Evolutionary conservation across 2,797 vertebrate genomes (phyloP).

Genomic region (Hemitrygon akajei): DNA sequence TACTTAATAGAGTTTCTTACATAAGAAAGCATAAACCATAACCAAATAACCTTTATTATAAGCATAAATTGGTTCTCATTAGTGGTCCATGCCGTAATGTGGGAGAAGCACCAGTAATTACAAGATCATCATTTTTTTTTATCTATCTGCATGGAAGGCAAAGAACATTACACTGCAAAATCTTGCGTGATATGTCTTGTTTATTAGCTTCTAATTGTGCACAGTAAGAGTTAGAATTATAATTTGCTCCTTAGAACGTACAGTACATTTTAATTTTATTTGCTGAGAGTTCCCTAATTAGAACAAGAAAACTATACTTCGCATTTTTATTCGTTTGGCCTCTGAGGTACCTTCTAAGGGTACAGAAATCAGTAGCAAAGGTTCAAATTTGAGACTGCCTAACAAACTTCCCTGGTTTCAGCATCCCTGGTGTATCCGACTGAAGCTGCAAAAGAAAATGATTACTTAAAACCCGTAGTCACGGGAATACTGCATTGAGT

Average conservation of each 20-base stretch:
- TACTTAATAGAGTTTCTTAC: background rate
- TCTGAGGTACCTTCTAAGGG: background rate
- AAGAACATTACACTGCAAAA: background rate
- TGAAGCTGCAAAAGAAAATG: background rate
- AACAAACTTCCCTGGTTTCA: background rate
- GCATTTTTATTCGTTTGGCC: background rate
- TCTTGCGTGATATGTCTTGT: background rate
- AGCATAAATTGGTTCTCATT: background rate
- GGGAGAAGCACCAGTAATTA: background rate
- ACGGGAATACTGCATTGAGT: background rate
- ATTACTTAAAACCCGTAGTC: background rate
- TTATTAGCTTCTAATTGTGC: background rate
- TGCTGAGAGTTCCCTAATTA: background rate
- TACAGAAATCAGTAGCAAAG: background rate
- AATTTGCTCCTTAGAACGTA: background rate
- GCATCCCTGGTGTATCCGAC: background rate
- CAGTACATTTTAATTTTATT: conserved; percentile 13
- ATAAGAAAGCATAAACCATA: background rate
- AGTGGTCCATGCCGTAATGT: background rate
- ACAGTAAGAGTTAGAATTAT: background rate
- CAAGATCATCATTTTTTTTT: background rate
- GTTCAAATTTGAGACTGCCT: background rate
- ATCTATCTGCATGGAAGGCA: background rate
- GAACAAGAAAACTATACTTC: background rate
- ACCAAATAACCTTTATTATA: background rate